phyloP scores from a whole-genome alignment of 2,113 vertebrate genomes.

The Perca fluviatilis region DNA sequence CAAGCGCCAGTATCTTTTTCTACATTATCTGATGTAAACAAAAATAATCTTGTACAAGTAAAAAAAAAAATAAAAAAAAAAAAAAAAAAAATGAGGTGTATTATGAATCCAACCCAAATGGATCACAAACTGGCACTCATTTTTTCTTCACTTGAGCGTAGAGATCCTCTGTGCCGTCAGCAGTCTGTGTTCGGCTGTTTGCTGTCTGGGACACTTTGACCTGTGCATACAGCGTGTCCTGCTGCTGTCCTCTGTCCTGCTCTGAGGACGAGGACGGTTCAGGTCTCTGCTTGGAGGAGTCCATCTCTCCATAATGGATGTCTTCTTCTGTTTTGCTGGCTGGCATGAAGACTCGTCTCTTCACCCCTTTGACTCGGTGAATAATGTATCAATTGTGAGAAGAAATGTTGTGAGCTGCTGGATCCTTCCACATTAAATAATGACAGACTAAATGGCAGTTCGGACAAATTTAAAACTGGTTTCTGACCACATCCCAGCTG shows the following conservation, averaged over 20 bases:
- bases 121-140: neutral
- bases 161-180: neutral
- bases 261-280: neutral
- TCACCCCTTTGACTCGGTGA: neutral
- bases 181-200: too few species aligned
- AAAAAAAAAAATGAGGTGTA: neutral
- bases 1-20: neutral
- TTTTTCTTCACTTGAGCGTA: slow-evolving; percentile 22
- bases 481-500: too few species aligned
- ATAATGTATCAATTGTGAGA: neutral
- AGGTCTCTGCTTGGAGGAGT: slow-evolving; percentile 18
- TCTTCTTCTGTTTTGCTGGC: neutral
- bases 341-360: neutral
- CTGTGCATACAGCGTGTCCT: slow-evolving; percentile 32
- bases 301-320: slow-evolving; percentile 42
- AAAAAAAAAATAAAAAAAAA: neutral
- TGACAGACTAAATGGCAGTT: too few species aligned
- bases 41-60: neutral
- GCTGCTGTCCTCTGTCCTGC: slow-evolving; percentile 11
- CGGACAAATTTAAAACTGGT: too few species aligned
- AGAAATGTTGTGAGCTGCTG: neutral
- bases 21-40: neutral
- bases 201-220: neutral
- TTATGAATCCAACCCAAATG: neutral
- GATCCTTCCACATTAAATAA: neutral